Evolutionary conservation across 2,888 invertebrate species (phyloP).

Genomic region (Calameuta idolon): DNA sequence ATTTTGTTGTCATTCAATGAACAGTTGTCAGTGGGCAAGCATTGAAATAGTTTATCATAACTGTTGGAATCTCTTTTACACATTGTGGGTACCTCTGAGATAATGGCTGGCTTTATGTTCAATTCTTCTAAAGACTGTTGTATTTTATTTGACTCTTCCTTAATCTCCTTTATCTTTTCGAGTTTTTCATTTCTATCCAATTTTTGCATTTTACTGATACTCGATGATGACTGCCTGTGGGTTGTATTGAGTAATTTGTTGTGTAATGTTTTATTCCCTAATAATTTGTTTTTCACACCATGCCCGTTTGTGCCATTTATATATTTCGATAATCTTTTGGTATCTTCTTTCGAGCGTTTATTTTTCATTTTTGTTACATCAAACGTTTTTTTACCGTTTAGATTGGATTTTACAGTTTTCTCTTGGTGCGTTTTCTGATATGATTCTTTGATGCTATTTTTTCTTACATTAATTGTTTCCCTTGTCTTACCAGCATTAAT

Average conservation of each 20-base stretch:
- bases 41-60: conserved; percentile 3
- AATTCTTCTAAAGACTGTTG: conserved; percentile 33
- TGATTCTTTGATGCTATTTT: background rate
- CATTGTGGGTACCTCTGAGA: conserved; percentile 27
- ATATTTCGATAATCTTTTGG: background rate
- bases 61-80: conserved; percentile 19
- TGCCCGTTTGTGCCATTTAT: background rate
- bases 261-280: background rate
- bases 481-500: background rate
- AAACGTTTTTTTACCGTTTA: background rate
- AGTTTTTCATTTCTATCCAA: background rate
- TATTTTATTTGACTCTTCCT: conserved; percentile 11
- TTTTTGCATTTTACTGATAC: background rate
- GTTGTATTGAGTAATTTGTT: background rate
- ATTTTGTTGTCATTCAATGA: background rate
- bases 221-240: background rate
- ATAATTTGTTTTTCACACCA: background rate
- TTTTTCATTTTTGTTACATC: background rate
- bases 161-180: conserved; percentile 4
- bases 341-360: background rate
- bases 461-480: background rate
- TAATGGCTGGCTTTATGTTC: conserved; percentile 41
- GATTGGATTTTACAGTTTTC: background rate
- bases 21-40: conserved; percentile 13
- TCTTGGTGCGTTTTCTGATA: background rate